Percentiles rank a stretch among this genome's conserved stretches.
Conservation (phyloP, 2,888 invertebrate species). For the Mythimna lalbum region DNA sequence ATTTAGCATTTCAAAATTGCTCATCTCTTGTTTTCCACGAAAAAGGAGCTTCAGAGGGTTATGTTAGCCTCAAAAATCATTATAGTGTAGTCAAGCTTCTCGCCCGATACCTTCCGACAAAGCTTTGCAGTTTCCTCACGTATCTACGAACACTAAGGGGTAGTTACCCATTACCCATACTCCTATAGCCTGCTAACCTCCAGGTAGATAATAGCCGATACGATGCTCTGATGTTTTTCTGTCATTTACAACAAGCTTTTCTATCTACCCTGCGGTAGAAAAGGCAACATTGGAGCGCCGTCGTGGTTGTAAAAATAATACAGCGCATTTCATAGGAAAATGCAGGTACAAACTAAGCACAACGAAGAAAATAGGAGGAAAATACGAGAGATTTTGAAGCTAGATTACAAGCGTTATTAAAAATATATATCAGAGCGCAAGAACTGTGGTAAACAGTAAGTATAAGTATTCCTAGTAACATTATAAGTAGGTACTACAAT, state of each 20-base stretch:
- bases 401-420: constrained; percentile 12
- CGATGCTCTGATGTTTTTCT: constrained; percentile 37
- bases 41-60: constrained; percentile 6
- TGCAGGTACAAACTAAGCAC: constrained; percentile 7
- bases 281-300: constrained; percentile 20
- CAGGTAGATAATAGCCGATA: constrained; percentile 26
- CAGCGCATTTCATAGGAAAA: constrained; percentile 24
- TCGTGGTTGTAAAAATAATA: constrained; percentile 34
- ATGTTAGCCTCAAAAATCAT: constrained; percentile 24
- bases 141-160: not conserved
- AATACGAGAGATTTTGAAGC: constrained; percentile 1
- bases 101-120: constrained; percentile 9
- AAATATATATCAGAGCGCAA: not conserved
- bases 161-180: constrained; percentile 20
- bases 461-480: no score
- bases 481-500: no score
- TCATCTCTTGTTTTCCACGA: not conserved
- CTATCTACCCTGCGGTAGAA: constrained; percentile 12
- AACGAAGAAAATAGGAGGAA: not conserved
- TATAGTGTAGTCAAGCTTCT: not conserved
- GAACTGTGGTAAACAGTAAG: no score
- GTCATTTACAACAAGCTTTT: constrained; percentile 34
- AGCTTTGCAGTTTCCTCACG: constrained; percentile 5
- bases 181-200: constrained; percentile 8
- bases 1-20: constrained; percentile 22